Base-by-base conservation (phyloP, 2,113 vertebrate genomes). In the Psilopsiagon aurifrons region DNA sequence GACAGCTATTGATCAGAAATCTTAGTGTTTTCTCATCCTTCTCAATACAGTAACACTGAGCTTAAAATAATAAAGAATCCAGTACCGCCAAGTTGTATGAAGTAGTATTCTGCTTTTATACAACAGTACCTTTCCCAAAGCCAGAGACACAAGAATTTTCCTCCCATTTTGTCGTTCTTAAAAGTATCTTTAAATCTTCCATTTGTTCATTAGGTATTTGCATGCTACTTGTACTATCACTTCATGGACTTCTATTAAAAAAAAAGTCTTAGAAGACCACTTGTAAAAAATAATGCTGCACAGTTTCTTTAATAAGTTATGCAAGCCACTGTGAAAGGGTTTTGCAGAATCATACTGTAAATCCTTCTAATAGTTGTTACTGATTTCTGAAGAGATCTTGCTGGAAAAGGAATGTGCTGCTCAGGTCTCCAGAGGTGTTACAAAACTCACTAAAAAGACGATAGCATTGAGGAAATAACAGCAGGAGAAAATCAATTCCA, bases 321-420 rank as follows among this genome's bases (percentile, higher is more conserved):
- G 71, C 49, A 55, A 85, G 52, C 13, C 54, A 43, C 80, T 4
- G 8, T 64, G 73, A 91, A 92, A 85, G 52, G 62, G 47, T 76
- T 95, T 88, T 95, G 76, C 70, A 76, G 87, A 84, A 83, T 90
- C 52, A 55, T 7, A 6, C 82, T n/a, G 59, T 90, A 96, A 95
- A 97, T 95, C 92, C 69, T 77, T 74, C 81, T 87, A 90, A 93
- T 70, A 86, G 92, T 49, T 84, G 82, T 81, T 94, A 91, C 94
- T 83, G 96, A 96, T 97, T 95, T 92, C 89, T 86, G 87, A 88
- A 91, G 79, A 70, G 76, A 85, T 70, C 89, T 92, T 71, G 60
- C 70, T 94, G 90, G 60, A 83, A 94, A 83, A 92, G 73, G 25
- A 90, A 71, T 46, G 37, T 78, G 91, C 78, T 85, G 24, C 60